Evolutionary conservation across 2,888 invertebrate species (phyloP).

Genomic region (Gymnosoma rotundatum): DNA sequence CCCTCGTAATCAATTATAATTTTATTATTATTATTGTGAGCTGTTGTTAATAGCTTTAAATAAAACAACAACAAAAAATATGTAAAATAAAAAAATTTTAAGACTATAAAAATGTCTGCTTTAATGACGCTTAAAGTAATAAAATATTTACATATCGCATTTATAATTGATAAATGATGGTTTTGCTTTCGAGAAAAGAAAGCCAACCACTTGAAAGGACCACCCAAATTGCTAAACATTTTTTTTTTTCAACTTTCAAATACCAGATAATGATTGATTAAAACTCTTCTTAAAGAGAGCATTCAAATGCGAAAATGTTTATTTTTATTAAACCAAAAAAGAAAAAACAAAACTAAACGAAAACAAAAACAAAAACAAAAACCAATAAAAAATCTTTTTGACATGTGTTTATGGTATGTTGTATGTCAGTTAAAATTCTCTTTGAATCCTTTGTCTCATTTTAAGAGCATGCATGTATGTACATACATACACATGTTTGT

Average conservation of each 20-base stretch:
- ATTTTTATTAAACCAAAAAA: not conserved
- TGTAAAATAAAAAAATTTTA: too few relatives aligned
- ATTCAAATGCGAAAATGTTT: constrained; percentile 39
- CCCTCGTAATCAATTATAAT: too few relatives aligned
- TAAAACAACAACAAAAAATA: too few relatives aligned
- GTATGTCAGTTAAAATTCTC: constrained; percentile 45
- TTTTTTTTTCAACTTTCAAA: constrained; percentile 17
- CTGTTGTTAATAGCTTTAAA: too few relatives aligned
- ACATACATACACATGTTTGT: not conserved
- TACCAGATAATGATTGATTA: constrained; percentile 62
- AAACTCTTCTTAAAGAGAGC: constrained; percentile 52
- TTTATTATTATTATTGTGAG: too few relatives aligned
- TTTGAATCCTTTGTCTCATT: constrained; percentile 26
- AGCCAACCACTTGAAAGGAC: constrained; percentile 48
- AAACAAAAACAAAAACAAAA: not conserved
- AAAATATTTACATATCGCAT: not conserved
- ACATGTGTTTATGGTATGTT: constrained; percentile 60
- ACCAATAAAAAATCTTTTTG: constrained; percentile 27
- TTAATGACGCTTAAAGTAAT: not conserved
- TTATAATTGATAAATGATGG: constrained; percentile 44
- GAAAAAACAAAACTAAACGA: not conserved
- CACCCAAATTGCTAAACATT: constrained; percentile 48
- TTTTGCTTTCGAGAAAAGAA: constrained; percentile 17
- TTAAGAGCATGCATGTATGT: constrained; percentile 19
- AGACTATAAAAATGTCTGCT: not conserved